These are phyloP conservation scores for Eristalis arbustorum DNA, from an alignment of 2,888 invertebrate genomes.

Conservation along the genomic window DNA sequence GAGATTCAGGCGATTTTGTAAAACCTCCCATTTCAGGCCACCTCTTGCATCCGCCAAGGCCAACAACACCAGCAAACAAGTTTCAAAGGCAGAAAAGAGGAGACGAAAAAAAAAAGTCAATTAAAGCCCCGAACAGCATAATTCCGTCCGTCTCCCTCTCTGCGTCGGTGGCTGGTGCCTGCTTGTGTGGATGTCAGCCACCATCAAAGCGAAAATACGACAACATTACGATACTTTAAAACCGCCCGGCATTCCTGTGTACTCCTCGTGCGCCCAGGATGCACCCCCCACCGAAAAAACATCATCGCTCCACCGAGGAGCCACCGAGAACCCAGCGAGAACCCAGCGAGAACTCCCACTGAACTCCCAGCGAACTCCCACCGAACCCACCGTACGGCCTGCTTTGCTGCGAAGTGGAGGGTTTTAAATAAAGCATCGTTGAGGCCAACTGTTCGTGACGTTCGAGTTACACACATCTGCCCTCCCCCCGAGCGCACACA, in stretches of 20 bases:
- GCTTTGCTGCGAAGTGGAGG: neutral
- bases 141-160: constrained; percentile 1
- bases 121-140: constrained; percentile 46
- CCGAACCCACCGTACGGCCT: neutral
- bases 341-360: neutral
- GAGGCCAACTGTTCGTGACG: constrained; percentile 57
- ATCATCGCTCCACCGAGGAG: neutral
- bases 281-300: neutral
- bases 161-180: neutral
- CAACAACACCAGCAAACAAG: neutral
- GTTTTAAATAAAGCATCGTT: constrained; percentile 47
- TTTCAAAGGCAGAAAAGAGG: neutral
- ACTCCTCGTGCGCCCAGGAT: neutral
- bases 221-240: constrained; percentile 48
- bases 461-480: constrained; percentile 48
- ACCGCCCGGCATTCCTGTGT: constrained; percentile 8
- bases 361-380: neutral
- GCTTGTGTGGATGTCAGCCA: neutral
- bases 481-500: constrained; percentile 16
- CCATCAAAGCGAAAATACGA: constrained; percentile 18
- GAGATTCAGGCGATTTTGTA: no score
- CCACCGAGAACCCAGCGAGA: no score
- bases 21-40: no score
- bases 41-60: neutral
- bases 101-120: constrained; percentile 42